Evolutionary conservation across 2,797 vertebrate genomes (phyloP).

Genomic region (Calcarius lapponicus): DNA sequence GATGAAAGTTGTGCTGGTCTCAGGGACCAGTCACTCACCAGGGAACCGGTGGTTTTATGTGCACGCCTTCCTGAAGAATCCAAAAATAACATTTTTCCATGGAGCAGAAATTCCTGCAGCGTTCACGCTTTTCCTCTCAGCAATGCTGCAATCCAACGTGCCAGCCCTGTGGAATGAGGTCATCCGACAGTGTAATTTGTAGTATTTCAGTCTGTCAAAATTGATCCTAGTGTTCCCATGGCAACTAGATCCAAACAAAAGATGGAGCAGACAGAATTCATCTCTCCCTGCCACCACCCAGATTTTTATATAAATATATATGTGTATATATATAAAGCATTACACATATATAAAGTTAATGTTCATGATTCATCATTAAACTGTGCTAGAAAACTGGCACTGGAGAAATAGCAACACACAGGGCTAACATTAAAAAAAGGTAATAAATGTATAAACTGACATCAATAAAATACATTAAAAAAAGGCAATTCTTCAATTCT

Average conservation of each 20-base stretch:
- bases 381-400: neutral
- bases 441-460: neutral
- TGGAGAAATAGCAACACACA: constrained; percentile 18
- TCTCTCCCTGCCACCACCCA: constrained; percentile 51
- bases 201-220: constrained; percentile 73
- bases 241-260: constrained; percentile 70
- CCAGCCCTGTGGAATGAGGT: constrained; percentile 81
- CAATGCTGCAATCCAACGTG: constrained; percentile 78
- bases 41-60: constrained; percentile 76
- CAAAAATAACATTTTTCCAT: constrained; percentile 87
- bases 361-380: constrained; percentile 50
- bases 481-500: neutral
- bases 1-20: constrained; percentile 60
- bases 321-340: constrained; percentile 22
- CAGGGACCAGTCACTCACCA: constrained; percentile 72
- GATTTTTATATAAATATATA: constrained; percentile 64
- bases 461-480: neutral
- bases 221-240: constrained; percentile 66
- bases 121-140: constrained; percentile 75
- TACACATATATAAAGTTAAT: constrained; percentile 24
- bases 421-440: neutral
- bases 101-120: constrained; percentile 83
- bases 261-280: constrained; percentile 48
- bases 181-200: constrained; percentile 80
- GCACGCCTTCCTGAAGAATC: constrained; percentile 74